phyloP scores from a whole-genome alignment of 2,888 invertebrate species.

The Anthrax anthrax region DNA sequence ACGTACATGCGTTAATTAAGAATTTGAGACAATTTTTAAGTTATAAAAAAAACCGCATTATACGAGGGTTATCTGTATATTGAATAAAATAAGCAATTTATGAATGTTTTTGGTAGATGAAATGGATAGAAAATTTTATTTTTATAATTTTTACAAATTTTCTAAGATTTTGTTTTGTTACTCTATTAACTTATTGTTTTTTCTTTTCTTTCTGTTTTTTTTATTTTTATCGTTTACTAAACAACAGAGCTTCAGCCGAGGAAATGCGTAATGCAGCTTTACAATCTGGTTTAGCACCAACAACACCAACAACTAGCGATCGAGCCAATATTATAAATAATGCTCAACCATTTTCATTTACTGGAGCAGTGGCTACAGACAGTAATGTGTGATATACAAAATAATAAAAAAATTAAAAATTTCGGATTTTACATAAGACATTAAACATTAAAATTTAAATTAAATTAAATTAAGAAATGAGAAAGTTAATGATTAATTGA shows the following conservation, averaged over 20 bases:
- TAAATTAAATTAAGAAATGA: not conserved
- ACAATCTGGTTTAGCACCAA: conserved; percentile 20
- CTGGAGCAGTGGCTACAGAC: conserved; percentile 49
- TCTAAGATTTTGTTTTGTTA: not conserved
- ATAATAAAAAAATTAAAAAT: conserved; percentile 6
- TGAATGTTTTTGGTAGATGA: too few species aligned
- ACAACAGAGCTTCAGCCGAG: conserved; percentile 56
- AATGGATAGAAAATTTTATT: too few species aligned
- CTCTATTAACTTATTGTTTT: too few species aligned
- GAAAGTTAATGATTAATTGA: too few species aligned
- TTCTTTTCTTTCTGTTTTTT: conserved; percentile 6
- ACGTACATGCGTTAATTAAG: too few species aligned
- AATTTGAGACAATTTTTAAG: too few species aligned
- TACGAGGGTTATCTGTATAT: too few species aligned
- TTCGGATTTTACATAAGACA: conserved; percentile 13
- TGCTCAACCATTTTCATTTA: conserved; percentile 66
- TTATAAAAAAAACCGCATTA: too few species aligned
- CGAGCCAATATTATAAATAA: conserved; percentile 64
- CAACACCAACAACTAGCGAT: conserved; percentile 40
- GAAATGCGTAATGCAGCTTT: conserved; percentile 63
- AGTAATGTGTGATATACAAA: conserved; percentile 45
- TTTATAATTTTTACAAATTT: conserved; percentile 2
- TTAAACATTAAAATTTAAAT: not conserved
- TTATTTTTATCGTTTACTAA: too few species aligned
- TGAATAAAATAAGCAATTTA: too few species aligned